Base-by-base conservation (phyloP, 2,113 vertebrate species). In the Oreotrochilus melanogaster region DNA sequence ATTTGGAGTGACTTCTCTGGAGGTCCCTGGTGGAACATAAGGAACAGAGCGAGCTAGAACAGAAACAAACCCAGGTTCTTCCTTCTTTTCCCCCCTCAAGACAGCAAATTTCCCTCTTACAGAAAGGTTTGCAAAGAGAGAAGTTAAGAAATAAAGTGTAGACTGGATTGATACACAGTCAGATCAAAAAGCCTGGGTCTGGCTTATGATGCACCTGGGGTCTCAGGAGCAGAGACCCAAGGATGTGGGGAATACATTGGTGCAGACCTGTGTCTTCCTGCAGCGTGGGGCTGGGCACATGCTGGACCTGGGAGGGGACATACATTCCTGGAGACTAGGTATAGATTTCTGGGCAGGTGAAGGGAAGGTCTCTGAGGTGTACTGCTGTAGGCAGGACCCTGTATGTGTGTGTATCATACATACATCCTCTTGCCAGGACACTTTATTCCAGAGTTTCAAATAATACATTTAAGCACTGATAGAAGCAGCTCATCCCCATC, bases 261-360 rank as follows among this genome's bases (percentile, higher is more conserved):
- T 48, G 39, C 67, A 18, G 16, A 15, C 24, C n/a, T 7, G 14
- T 50, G 54, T 76, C 37, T 50, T 47, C 50, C 45, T 27, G 4
- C 18, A 21, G 42, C 2, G 0, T 13, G 15, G 48, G 56, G 15
- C 58, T n/a, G 57, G 69, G 39, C 43, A 56, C 11, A 43, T 73
- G n/a, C 39, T 4, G 2, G 6, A 24, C 8, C 56, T 53, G 65
- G 58, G 45, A 37, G 30, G 39, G 22, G 3, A 10, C 12, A 0
- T 8, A 27, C 18, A 1, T 78, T 85, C n/a, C 45, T 58, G 15
- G 47, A 22, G 30, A 24, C 18, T 2, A 7, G 39, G 4, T 5
- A 2, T 7, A 22, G 56, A 16, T 37, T 58, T 79, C 37, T 43
- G 42, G 48, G 71, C 53, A 37, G n/a, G 24, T 33, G 53, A 35